Percentiles rank a stretch among this genome's conserved stretches.
Evolutionary conservation across 2,113 vertebrate species (phyloP).

Genomic region (Oxyruncus cristatus): DNA sequence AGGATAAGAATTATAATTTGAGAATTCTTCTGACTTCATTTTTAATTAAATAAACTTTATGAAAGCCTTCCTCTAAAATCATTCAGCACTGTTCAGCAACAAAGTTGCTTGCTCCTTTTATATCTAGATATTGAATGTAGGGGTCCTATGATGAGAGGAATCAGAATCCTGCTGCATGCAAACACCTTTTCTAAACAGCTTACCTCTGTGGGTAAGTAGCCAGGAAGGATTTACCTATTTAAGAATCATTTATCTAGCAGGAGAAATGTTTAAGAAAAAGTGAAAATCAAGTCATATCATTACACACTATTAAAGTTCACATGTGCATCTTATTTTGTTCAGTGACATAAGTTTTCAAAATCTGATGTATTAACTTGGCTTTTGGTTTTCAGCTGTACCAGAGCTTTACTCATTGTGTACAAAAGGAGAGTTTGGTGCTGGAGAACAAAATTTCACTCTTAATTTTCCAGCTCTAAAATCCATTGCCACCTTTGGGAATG

Average conservation of each 20-base stretch:
- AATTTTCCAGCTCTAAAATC: background rate
- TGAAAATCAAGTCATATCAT: background rate
- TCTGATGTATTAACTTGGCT: background rate
- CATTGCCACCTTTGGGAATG: no score
- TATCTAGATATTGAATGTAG: slow-evolving; percentile 54
- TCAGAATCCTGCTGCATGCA: slow-evolving; percentile 40
- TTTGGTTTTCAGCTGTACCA: background rate
- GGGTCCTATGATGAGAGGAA: slow-evolving; percentile 45
- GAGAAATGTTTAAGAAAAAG: background rate
- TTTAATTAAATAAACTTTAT: background rate
- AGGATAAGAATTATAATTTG: background rate
- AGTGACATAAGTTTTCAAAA: background rate
- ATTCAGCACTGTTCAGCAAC: background rate
- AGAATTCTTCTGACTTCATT: background rate
- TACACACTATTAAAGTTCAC: background rate
- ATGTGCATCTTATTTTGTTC: background rate
- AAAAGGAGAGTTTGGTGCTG: background rate
- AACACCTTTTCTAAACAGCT: slow-evolving; percentile 50
- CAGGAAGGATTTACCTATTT: slow-evolving; percentile 67
- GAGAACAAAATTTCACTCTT: background rate
- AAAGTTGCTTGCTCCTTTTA: background rate
- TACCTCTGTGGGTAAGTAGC: slow-evolving; percentile 49
- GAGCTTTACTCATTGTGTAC: background rate
- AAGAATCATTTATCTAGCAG: slow-evolving; percentile 48
- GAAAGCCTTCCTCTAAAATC: background rate